A percentile compares a stretch with the other conserved stretches of the same genome.
Conservation (phyloP, 2,888 invertebrate genomes). For the Hirtodrosophila duncani region DNA sequence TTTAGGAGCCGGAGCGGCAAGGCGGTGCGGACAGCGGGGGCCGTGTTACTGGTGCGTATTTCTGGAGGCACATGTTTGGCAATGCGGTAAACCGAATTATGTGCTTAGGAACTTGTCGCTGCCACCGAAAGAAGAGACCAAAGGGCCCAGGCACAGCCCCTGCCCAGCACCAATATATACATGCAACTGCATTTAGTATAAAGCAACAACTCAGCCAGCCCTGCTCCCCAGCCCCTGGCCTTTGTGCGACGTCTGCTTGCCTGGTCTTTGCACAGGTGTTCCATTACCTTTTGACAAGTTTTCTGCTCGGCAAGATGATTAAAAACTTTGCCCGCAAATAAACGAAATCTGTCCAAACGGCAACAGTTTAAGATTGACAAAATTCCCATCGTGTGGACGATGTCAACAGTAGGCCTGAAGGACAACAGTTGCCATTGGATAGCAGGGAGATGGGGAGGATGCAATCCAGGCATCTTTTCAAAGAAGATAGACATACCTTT, state of each 20-base stretch:
- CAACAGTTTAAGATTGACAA: background rate
- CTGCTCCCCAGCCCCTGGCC: background rate
- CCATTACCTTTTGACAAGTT: conserved; percentile 15
- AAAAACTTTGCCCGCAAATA: conserved; percentile 35
- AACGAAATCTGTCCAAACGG: background rate
- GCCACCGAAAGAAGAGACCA: conserved; percentile 25
- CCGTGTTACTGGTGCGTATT: conserved; percentile 24
- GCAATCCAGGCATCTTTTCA: too few relatives aligned
- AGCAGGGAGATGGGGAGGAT: too few relatives aligned
- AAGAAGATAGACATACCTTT: too few relatives aligned
- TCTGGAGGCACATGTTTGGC: conserved; percentile 39
- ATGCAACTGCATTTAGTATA: conserved; percentile 44
- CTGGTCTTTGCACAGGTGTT: conserved; percentile 11
- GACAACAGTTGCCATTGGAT: too few relatives aligned
- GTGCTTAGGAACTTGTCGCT: conserved; percentile 48
- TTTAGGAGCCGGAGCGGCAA: background rate
- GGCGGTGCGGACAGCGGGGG: background rate
- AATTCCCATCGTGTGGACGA: too few relatives aligned
- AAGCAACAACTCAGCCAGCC: conserved; percentile 7
- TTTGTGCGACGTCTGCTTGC: conserved; percentile 13
- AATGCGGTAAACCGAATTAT: conserved; percentile 56
- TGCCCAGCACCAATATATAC: background rate
- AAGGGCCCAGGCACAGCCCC: background rate
- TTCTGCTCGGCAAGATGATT: conserved; percentile 33
- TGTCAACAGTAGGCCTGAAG: too few relatives aligned